These are phyloP conservation scores for Myotis brandtii DNA, from an alignment of 2,113 vertebrate species.

Conservation along the genomic window DNA sequence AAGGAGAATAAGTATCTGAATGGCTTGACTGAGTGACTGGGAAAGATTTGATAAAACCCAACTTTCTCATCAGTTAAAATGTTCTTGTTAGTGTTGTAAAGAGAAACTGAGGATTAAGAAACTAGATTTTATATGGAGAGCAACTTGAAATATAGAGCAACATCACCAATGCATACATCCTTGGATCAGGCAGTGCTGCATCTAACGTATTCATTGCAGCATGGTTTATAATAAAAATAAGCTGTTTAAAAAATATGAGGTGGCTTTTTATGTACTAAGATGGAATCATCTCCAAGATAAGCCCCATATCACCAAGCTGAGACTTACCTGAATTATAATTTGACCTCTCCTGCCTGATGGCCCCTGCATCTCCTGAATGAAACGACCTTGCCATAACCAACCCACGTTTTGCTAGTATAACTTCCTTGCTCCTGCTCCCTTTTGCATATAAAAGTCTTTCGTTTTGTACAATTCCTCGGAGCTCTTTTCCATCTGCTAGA, in stretches of 20 bases:
- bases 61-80: not conserved
- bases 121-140: not conserved
- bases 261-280: not conserved
- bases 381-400: not conserved
- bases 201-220: not conserved
- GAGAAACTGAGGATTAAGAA: not conserved
- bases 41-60: not conserved
- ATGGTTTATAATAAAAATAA: not conserved
- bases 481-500: not conserved
- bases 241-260: not conserved
- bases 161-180: not conserved
- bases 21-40: not conserved
- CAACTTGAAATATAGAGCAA: not conserved
- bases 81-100: not conserved
- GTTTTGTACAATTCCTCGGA: not conserved
- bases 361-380: not conserved
- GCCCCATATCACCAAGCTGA: not conserved
- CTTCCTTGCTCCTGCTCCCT: not conserved
- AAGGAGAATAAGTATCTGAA: not conserved
- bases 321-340: not conserved
- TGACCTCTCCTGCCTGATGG: not conserved
- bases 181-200: not conserved
- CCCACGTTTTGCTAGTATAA: not conserved
- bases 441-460: not conserved
- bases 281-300: not conserved